A percentile compares a stretch with the other conserved stretches of the same genome.
phyloP scores from a whole-genome alignment of 2,113 vertebrate genomes.

The Tragelaphus buxtoni region DNA sequence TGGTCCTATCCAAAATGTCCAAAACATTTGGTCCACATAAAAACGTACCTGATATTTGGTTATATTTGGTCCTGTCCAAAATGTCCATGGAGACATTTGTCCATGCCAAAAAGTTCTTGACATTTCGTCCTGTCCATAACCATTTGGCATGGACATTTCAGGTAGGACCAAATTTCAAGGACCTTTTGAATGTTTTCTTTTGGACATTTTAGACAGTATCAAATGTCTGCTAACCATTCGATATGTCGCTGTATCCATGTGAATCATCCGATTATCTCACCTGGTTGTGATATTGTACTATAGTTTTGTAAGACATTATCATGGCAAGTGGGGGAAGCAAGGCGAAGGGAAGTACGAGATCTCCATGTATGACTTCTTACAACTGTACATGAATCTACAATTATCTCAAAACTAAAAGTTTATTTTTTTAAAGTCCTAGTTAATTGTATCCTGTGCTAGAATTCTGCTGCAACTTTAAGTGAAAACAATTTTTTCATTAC shows the following conservation, averaged over 20 bases:
- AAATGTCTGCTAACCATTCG: not conserved
- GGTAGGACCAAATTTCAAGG: not conserved
- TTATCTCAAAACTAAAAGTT: not conserved
- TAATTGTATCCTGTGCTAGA: not conserved
- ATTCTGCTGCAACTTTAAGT: not conserved
- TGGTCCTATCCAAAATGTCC: not conserved
- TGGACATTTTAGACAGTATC: not conserved
- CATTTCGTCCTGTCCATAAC: not conserved
- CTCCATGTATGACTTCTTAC: not conserved
- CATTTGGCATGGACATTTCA: not conserved
- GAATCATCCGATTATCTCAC: too few relatives aligned
- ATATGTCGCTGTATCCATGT: not conserved
- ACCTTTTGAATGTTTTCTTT: not conserved
- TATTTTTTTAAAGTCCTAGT: not conserved
- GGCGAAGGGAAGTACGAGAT: not conserved
- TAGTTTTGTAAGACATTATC: not conserved
- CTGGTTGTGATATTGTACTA: not conserved
- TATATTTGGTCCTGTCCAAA: not conserved
- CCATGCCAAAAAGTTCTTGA: not conserved
- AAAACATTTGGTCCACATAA: not conserved
- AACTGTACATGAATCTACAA: not conserved
- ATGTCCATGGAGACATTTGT: not conserved
- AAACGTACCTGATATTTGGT: not conserved
- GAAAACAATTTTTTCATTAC: not conserved
- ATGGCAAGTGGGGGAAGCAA: rapidly evolving